Conservation (phyloP, 2,113 vertebrate species). For the Parotia lawesii region DNA sequence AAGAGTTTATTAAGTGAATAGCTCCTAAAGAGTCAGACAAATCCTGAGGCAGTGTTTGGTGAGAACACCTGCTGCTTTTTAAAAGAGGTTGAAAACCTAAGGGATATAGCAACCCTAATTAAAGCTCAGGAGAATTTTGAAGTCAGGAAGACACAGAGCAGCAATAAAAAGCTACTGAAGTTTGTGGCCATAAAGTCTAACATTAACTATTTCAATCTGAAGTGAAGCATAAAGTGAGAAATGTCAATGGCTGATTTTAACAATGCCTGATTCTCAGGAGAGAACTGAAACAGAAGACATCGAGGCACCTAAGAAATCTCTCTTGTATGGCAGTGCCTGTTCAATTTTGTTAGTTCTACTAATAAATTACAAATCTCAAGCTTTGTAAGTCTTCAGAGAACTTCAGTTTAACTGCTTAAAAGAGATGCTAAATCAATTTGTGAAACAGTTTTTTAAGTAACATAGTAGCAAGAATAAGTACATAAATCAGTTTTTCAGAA, state of each 20-base stretch:
- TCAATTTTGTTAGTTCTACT: not conserved
- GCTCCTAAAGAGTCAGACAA: not conserved
- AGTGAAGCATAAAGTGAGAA: slow-evolving; percentile 32
- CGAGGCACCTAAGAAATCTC: not conserved
- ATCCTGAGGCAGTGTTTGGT: not conserved
- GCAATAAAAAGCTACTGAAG: not conserved
- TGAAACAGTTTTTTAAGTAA: slow-evolving; percentile 13
- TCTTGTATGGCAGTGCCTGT: not conserved
- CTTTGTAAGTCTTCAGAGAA: not conserved
- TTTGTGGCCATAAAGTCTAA: slow-evolving; percentile 17
- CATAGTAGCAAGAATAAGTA: not conserved
- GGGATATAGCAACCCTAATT: slow-evolving; percentile 26
- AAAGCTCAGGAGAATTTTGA: slow-evolving; percentile 49
- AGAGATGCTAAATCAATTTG: slow-evolving; percentile 31
- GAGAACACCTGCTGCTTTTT: slow-evolving; percentile 9
- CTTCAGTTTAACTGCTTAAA: not conserved
- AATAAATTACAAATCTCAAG: not conserved
- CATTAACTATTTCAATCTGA: not conserved
- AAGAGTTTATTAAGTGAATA: not conserved
- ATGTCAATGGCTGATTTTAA: slow-evolving; percentile 27
- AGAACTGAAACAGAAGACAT: not conserved
- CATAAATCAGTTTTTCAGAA: not conserved
- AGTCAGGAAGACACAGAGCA: not conserved
- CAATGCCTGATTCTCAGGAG: not conserved
- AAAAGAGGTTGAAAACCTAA: not conserved